These are phyloP conservation scores for Leiothrix lutea DNA, from an alignment of 2,113 vertebrate genomes.

Conservation along the genomic window DNA sequence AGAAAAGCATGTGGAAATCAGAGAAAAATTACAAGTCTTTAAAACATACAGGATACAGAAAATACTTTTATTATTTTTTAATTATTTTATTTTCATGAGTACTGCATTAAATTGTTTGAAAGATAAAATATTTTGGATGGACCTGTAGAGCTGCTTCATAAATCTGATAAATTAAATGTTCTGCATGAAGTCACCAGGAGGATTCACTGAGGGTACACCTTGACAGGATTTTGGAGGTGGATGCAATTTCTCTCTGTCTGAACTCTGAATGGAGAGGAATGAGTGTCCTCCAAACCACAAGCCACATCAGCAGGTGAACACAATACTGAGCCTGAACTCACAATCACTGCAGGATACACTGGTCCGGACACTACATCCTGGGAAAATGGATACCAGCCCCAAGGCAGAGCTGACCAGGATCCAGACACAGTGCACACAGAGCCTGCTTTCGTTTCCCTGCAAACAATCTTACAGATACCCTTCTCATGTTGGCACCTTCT, in stretches of 20 bases:
- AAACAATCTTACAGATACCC: background rate
- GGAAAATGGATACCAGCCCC: background rate
- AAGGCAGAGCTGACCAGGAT: background rate
- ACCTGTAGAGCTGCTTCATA: background rate
- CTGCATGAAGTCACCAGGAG: background rate
- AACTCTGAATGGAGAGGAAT: background rate
- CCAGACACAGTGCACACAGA: background rate
- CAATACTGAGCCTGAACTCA: background rate
- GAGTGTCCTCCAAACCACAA: background rate
- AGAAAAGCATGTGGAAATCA: background rate
- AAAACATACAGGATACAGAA: background rate
- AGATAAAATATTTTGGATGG: background rate
- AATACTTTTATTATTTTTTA: background rate
- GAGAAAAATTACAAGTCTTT: background rate
- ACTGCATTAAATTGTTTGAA: background rate
- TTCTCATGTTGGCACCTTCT: background rate
- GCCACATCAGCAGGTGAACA: background rate
- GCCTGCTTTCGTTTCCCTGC: background rate
- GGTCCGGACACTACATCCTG: background rate
- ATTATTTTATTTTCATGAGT: background rate
- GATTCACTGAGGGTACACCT: background rate
- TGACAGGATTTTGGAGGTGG: background rate
- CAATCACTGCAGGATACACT: background rate
- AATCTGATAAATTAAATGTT: background rate
- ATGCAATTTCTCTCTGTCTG: background rate